These are phyloP conservation scores for Elmis aenea DNA, from an alignment of 2,888 invertebrate species.

Conservation along the genomic window DNA sequence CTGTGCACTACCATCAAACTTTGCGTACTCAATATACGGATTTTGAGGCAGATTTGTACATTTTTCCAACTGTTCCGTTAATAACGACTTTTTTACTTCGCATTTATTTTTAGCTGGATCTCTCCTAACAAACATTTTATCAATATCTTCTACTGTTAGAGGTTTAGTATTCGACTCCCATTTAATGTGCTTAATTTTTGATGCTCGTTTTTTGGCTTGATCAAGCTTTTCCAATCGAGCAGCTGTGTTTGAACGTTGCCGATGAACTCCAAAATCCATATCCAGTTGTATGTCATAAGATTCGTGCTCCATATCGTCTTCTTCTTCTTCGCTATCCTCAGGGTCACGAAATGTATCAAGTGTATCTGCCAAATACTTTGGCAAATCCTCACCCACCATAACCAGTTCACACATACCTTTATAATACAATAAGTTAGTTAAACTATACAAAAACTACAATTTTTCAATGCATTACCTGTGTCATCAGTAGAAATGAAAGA, in stretches of 20 bases:
- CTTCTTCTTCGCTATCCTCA: constrained; percentile 73
- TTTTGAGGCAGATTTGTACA: constrained; percentile 75
- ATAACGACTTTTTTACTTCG: constrained; percentile 52
- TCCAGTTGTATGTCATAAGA: constrained; percentile 77
- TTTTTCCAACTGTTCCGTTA: constrained; percentile 71
- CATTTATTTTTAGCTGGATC: constrained; percentile 37
- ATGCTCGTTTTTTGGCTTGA: constrained; percentile 73
- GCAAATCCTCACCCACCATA: constrained; percentile 80
- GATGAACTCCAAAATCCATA: constrained; percentile 56
- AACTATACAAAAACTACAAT: constrained; percentile 5
- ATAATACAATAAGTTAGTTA: constrained; percentile 3
- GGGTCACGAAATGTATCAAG: constrained; percentile 68
- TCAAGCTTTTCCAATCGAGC: constrained; percentile 86
- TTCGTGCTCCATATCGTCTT: constrained; percentile 63
- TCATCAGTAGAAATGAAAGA: constrained; percentile 95
- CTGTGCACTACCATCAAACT: constrained; percentile 86
- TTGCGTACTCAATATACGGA: constrained; percentile 84
- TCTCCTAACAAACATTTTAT: constrained; percentile 56
- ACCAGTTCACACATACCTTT: constrained; percentile 85
- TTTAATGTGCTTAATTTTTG: constrained; percentile 71
- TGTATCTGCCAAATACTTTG: constrained; percentile 54
- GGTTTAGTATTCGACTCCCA: constrained; percentile 58
- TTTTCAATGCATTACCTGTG: constrained; percentile 54
- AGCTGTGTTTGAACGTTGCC: constrained; percentile 82
- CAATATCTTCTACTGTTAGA: constrained; percentile 54